Evolutionary conservation across 2,113 vertebrate genomes (phyloP).

Genomic region (Ctenomys sociabilis): DNA sequence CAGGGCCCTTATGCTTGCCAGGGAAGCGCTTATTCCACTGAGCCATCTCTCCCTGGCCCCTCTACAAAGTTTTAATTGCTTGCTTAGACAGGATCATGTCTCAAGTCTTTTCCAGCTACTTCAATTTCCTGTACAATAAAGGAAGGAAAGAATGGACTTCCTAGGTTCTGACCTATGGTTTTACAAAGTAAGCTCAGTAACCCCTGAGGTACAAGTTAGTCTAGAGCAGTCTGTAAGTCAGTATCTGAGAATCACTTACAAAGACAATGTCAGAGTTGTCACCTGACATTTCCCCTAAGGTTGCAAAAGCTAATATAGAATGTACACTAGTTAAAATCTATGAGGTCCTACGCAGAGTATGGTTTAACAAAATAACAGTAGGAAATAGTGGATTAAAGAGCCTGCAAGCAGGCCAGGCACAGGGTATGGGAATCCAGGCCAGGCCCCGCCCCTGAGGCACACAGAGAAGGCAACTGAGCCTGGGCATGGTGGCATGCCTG

Average conservation of each 20-base stretch:
- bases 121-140: not conserved
- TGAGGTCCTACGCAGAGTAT: not conserved
- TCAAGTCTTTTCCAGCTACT: not conserved
- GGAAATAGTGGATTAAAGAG: too few species aligned
- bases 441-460: too few species aligned
- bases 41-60: too few species aligned
- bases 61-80: slow-evolving; percentile 17
- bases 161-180: slow-evolving; percentile 9
- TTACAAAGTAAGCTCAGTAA: slow-evolving; percentile 16
- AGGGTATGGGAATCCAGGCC: too few species aligned
- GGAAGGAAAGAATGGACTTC: too few species aligned
- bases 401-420: too few species aligned
- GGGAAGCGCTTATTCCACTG: too few species aligned
- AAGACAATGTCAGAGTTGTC: not conserved
- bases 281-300: slow-evolving; percentile 13
- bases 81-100: not conserved
- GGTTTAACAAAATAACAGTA: not conserved
- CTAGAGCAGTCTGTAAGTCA: not conserved
- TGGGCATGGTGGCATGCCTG: too few species aligned
- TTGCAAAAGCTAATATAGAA: slow-evolving; percentile 9
- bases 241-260: not conserved
- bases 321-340: not conserved
- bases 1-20: too few species aligned
- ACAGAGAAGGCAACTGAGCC: too few species aligned
- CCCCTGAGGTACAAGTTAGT: not conserved